Evolutionary conservation across 2,797 vertebrate species (phyloP).

Genomic region (Crypturellus tataupa): DNA sequence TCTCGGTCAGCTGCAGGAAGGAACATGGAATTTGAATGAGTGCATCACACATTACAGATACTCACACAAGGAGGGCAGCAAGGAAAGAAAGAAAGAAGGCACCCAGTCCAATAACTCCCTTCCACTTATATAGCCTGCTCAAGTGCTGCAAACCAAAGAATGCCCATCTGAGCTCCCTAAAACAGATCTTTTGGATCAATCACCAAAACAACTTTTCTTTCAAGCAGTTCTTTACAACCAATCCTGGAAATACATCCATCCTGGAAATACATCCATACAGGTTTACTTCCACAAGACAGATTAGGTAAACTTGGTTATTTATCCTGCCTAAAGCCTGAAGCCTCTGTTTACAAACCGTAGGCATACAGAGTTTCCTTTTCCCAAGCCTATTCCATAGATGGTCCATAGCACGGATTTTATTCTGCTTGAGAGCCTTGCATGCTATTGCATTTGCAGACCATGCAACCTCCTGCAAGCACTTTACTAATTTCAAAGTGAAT

Average conservation of each 20-base stretch:
- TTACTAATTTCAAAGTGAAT: not conserved
- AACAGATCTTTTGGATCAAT: not conserved
- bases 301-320: too few relatives aligned
- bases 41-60: not conserved
- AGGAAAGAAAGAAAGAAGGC: not conserved
- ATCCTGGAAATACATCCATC: fast-evolving
- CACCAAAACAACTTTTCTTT: not conserved
- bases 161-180: not conserved
- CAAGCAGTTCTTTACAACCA: not conserved
- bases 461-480: not conserved
- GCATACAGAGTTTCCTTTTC: not conserved
- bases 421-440: not conserved
- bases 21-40: constrained; percentile 19
- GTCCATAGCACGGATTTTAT: not conserved
- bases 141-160: not conserved
- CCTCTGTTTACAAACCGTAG: not conserved
- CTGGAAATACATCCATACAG: fast-evolving
- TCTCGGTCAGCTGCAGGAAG: constrained; percentile 88
- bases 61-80: not conserved
- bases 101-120: not conserved
- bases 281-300: not conserved
- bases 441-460: not conserved
- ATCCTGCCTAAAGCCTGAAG: too few relatives aligned
- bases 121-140: not conserved
- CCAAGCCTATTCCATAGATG: not conserved